Evolutionary conservation across 2,797 vertebrate genomes (phyloP).

Genomic region (Paguma larvata): DNA sequence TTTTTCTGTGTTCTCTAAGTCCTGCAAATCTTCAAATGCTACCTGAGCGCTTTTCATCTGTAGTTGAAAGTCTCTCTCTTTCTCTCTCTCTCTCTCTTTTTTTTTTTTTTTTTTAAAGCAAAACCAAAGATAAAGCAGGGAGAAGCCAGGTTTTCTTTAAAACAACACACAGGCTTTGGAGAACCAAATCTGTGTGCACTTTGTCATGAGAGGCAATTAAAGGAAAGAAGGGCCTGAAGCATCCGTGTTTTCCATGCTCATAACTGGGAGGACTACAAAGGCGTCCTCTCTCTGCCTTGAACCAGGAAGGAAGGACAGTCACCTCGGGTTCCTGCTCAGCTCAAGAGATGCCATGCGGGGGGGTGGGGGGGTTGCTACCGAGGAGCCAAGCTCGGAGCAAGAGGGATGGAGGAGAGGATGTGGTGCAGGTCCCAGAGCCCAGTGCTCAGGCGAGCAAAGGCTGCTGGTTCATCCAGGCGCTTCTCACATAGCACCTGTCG

Average conservation of each 20-base stretch:
- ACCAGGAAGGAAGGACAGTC: fast-evolving
- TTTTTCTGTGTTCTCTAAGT: conserved; percentile 12
- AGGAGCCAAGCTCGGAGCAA: fast-evolving
- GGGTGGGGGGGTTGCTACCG: no score
- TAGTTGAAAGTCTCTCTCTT: conserved; percentile 27
- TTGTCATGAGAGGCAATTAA: fast-evolving
- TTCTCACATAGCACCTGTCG: fast-evolving
- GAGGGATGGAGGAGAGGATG: fast-evolving
- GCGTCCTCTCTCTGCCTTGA: background rate
- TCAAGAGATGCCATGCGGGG: fast-evolving
- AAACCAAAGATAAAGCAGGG: background rate
- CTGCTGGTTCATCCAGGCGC: background rate
- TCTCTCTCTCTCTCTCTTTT: background rate
- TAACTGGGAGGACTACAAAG: background rate
- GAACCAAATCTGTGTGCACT: no score
- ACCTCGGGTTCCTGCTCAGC: background rate
- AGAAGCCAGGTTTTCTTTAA: background rate
- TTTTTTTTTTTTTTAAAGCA: background rate
- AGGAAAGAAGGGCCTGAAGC: no score
- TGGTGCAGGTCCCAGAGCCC: fast-evolving
- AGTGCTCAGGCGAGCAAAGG: fast-evolving
- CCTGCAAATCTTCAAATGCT: conserved; percentile 62
- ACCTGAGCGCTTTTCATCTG: conserved; percentile 54
- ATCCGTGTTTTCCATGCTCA: fast-evolving
- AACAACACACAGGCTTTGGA: background rate